A percentile compares a stretch with the other conserved stretches of the same genome.
Conservation (phyloP, 2,888 invertebrate species). For the Norana najaformis region DNA sequence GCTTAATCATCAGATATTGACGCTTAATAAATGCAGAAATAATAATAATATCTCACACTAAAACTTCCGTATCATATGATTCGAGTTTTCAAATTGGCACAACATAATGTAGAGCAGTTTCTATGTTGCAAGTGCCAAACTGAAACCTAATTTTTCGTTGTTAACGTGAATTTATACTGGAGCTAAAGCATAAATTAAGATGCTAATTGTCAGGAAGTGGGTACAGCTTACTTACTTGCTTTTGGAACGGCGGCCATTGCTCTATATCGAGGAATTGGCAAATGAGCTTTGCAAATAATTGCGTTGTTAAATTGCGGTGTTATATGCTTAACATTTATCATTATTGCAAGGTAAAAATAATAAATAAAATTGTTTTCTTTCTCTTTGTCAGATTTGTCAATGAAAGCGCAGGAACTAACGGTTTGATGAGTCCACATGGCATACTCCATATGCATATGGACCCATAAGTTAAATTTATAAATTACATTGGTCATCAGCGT, state of each 20-base stretch:
- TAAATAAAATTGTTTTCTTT: not conserved
- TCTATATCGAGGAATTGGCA: not conserved
- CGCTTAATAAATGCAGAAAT: no score
- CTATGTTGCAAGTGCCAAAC: no score
- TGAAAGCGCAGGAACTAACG: not conserved
- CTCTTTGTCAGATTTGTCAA: not conserved
- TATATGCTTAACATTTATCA: not conserved
- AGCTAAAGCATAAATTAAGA: not conserved
- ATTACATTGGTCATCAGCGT: no score
- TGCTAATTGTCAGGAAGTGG: not conserved
- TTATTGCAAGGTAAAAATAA: not conserved
- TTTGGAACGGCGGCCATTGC: not conserved
- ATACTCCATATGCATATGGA: slow-evolving; percentile 7
- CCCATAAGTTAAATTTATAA: not conserved
- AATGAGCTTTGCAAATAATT: not conserved
- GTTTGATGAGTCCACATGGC: slow-evolving; percentile 6
- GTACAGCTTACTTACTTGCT: not conserved
- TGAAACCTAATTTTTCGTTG: no score
- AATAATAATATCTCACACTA: no score
- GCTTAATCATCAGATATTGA: no score
- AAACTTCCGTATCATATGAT: no score
- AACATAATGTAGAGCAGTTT: no score
- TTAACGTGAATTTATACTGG: not conserved
- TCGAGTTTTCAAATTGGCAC: no score
- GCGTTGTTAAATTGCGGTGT: not conserved